Conservation (phyloP, 2,888 invertebrate species). For the Zhengitettix transpicula region DNA sequence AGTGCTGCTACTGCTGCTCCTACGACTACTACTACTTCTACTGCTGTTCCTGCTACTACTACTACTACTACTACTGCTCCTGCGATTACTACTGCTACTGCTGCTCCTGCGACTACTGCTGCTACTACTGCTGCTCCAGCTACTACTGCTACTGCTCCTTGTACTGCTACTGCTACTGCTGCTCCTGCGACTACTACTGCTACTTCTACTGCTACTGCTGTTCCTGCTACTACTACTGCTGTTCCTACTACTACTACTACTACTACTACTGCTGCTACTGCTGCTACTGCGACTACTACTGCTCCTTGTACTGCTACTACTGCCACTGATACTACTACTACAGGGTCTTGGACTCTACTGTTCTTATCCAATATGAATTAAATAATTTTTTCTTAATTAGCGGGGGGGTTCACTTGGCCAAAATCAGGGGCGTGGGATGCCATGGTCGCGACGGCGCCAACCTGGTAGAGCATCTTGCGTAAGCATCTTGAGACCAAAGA, state of each 20-base stretch:
- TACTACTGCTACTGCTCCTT: not conserved
- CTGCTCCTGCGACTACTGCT: too few relatives aligned
- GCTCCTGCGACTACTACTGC: too few relatives aligned
- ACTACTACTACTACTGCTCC: not conserved
- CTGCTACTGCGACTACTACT: too few relatives aligned
- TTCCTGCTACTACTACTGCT: not conserved
- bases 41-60: not conserved
- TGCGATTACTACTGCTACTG: not conserved
- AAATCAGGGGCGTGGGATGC: too few relatives aligned
- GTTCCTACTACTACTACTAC: not conserved
- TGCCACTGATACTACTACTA: not conserved
- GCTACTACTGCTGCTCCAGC: not conserved
- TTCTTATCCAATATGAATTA: too few relatives aligned
- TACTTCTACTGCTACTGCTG: not conserved
- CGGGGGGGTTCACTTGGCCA: too few relatives aligned
- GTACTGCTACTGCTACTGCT: not conserved
- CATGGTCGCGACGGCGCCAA: too few relatives aligned
- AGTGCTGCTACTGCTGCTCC: too few relatives aligned
- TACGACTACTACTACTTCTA: too few relatives aligned
- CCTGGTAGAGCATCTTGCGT: too few relatives aligned
- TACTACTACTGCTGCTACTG: not conserved
- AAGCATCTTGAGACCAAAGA: too few relatives aligned
- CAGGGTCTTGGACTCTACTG: not conserved
- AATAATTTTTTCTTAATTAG: too few relatives aligned
- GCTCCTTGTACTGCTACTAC: not conserved